Base-by-base conservation (phyloP, 2,888 invertebrate species). In the Lasioglossum malachurum region DNA sequence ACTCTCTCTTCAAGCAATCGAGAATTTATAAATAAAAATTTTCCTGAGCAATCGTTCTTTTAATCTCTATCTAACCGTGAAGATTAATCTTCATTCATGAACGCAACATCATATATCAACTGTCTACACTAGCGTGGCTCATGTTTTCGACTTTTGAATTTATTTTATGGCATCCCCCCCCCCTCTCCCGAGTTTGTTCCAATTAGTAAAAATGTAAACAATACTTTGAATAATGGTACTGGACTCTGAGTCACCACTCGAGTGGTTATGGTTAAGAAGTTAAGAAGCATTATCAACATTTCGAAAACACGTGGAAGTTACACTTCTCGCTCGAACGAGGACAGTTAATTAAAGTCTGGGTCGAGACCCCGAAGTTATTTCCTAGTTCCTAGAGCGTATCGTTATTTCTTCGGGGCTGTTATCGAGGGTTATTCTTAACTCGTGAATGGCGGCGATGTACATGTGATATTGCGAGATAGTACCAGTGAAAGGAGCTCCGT, bases 401-500 rank as follows among this genome's bases (percentile, higher is more conserved):
- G 53, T 53, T 75, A 57, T 41, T 64, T 76, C 27, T 76, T 64
- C 57, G 23, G 23, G 19, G 35, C 74, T 53, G 74, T 46, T 73
- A 73, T 46, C 72, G 72, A 27, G 46, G 0, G 64, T 19, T 53
- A 16, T 5, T 53, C 49, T 35, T 35, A 23, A 31, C 41, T 74
- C 27, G 41, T 57, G 69, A 75, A 73, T 53, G 31, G 8, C n/a
- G 14, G 16, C 19, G 38, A 31, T n/a, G 31, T 38, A 23, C 19
- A 7, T 44, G 46, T 60, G n/a, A 35, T 23, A 72, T 75, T 79
- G 16, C 23, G 46, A 73, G 46, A 78, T n/a, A 60, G 71, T 87
- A 96, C 96, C 94, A 75, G 96, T 95, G 41, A 91, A 92, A 1
- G 95, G 95, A 60, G 95, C 95, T 41, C 96, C 96, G 87, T 96